A percentile compares a stretch with the other conserved stretches of the same genome.
Evolutionary conservation across 1,140 invertebrate genomes (phyloP).

Genomic region (Chionoecetes opilio): DNA sequence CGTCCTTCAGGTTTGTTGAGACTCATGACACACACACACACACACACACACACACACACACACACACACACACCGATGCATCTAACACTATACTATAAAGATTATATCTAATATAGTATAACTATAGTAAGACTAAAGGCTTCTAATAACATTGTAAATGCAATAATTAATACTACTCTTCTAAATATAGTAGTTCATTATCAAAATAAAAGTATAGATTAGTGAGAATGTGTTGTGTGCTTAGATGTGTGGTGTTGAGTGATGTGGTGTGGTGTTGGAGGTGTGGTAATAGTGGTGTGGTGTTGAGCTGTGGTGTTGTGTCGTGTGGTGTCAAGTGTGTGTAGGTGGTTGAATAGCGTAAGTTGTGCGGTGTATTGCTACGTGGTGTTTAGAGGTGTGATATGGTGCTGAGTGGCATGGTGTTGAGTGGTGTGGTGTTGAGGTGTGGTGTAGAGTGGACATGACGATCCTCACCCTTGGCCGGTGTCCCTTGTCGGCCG

Average conservation of each 20-base stretch:
- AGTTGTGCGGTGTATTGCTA: neutral
- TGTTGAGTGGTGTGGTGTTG: neutral
- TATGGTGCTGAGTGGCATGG: neutral
- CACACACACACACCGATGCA: neutral
- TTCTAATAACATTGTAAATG: neutral
- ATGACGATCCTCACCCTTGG: constrained; percentile 57
- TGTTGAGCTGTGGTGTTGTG: neutral
- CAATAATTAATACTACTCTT: neutral
- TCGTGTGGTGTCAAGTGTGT: neutral
- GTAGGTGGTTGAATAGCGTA: too few relatives aligned
- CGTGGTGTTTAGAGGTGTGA: neutral
- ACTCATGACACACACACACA: neutral
- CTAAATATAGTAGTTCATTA: neutral
- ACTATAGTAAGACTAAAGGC: neutral
- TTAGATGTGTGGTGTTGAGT: neutral
- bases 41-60: neutral
- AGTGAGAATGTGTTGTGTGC: neutral
- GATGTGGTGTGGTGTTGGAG: neutral
- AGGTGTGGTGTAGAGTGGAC: neutral
- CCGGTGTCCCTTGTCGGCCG: constrained; percentile 60
- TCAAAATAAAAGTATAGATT: neutral
- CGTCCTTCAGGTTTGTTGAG: neutral
- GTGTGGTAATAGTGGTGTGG: neutral
- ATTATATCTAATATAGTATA: neutral
- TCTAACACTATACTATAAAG: neutral